These are phyloP conservation scores for Drosophila testacea DNA, from an alignment of 2,888 invertebrate species.

Conservation along the genomic window DNA sequence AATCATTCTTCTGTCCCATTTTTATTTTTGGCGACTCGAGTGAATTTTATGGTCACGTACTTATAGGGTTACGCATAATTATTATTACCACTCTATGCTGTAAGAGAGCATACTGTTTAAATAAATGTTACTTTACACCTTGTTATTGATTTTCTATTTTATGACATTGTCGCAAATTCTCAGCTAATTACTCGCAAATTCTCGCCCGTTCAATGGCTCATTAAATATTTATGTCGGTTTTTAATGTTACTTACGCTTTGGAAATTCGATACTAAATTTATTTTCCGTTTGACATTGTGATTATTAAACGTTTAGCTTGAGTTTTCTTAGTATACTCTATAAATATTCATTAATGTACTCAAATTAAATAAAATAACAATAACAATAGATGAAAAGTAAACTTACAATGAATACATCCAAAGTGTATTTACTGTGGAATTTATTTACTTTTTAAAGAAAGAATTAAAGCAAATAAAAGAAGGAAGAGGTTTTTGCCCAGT, in stretches of 20 bases:
- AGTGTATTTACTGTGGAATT: background rate
- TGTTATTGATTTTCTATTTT: background rate
- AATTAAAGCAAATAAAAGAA: too few relatives aligned
- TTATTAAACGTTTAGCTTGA: background rate
- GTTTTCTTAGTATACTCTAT: background rate
- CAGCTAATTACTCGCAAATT: constrained; percentile 15
- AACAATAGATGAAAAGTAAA: background rate
- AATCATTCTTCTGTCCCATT: constrained; percentile 3
- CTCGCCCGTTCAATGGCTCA: constrained; percentile 12
- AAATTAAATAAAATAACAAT: background rate
- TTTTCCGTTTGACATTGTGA: background rate
- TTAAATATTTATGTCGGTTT: constrained; percentile 33
- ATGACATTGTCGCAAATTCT: constrained; percentile 1
- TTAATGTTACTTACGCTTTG: background rate
- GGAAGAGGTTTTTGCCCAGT: too few relatives aligned
- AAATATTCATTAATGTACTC: background rate
- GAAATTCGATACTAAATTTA: background rate
- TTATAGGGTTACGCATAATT: constrained; percentile 30
- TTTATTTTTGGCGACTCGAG: constrained; percentile 26
- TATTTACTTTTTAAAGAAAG: background rate
- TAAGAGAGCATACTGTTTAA: constrained; percentile 10
- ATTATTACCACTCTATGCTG: constrained; percentile 8
- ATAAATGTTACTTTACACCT: constrained; percentile 33
- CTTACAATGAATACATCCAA: background rate
- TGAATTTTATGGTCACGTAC: constrained; percentile 34